These are phyloP conservation scores for Acanthopleura granulata DNA, from an alignment of 2,888 invertebrate species.

Conservation along the genomic window DNA sequence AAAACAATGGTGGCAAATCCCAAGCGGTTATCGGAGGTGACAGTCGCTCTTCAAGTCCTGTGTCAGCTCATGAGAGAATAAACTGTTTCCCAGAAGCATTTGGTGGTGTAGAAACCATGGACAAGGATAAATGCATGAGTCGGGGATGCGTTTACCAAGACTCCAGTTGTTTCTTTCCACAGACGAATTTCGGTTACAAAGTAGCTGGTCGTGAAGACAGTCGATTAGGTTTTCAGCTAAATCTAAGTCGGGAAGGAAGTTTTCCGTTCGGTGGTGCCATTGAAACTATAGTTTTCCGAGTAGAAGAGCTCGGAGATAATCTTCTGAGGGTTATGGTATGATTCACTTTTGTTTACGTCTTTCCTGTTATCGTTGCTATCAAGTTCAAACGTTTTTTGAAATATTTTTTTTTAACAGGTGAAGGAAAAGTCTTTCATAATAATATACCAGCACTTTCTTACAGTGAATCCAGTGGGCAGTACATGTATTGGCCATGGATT, in stretches of 20 bases:
- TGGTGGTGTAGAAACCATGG: background rate
- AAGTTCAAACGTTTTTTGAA: too few species aligned
- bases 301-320: conserved; percentile 3
- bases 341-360: too few species aligned
- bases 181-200: background rate
- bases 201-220: background rate
- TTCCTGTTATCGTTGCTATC: too few species aligned
- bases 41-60: background rate
- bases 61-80: background rate
- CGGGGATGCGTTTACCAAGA: conserved; percentile 6
- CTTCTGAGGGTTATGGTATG: conserved; percentile 18
- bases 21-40: too few species aligned
- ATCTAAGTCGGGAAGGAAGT: background rate
- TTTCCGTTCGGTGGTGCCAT: conserved; percentile 13
- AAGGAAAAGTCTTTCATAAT: too few species aligned
- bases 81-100: conserved; percentile 14
- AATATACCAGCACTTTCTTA: too few species aligned
- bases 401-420: too few species aligned
- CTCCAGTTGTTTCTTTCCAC: background rate
- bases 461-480: too few species aligned
- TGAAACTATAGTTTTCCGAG: background rate
- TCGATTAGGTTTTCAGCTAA: background rate
- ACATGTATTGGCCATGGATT: too few species aligned
- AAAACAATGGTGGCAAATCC: too few species aligned
- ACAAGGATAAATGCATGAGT: background rate